A percentile compares a stretch with the other conserved stretches of the same genome.
Evolutionary conservation across 1,140 invertebrate genomes (phyloP).

Genomic region (Chlorops oryzae): DNA sequence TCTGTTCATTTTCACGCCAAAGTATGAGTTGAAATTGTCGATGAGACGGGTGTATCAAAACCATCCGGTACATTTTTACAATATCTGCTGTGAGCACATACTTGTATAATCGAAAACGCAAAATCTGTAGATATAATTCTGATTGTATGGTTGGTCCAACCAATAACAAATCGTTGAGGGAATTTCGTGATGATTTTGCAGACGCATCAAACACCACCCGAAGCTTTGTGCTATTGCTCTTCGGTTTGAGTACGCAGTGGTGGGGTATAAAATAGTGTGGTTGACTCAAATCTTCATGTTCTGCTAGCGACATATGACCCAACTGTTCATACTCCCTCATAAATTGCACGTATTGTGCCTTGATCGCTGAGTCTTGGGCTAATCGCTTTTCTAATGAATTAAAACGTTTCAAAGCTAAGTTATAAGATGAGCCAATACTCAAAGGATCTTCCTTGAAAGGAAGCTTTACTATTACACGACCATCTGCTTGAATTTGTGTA

Average conservation of each 20-base stretch:
- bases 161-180: slow-evolving; percentile 40
- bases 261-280: slow-evolving; percentile 28
- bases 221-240: slow-evolving; percentile 23
- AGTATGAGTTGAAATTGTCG: slow-evolving; percentile 46
- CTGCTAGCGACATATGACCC: slow-evolving; percentile 23
- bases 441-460: slow-evolving; percentile 21
- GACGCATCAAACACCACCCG: slow-evolving; percentile 33
- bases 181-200: slow-evolving; percentile 19
- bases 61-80: slow-evolving; percentile 48
- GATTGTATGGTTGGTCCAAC: slow-evolving; percentile 44
- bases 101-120: slow-evolving; percentile 39
- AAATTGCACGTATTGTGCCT: slow-evolving; percentile 25
- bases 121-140: slow-evolving; percentile 43
- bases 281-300: not conserved
- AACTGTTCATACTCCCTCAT: slow-evolving; percentile 33
- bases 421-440: slow-evolving; percentile 8
- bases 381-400: slow-evolving; percentile 23
- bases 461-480: slow-evolving; percentile 22
- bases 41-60: slow-evolving; percentile 34
- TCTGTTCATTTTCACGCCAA: slow-evolving; percentile 31
- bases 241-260: slow-evolving; percentile 26
- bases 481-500: slow-evolving; percentile 12
- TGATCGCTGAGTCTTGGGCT: slow-evolving; percentile 10
- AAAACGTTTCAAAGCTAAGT: slow-evolving; percentile 20
- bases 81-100: slow-evolving; percentile 42